Evolutionary conservation across 2,113 vertebrate genomes (phyloP), one percentile per base, ranked within the genome.

Genomic region (Paratilapia polleni): DNA sequence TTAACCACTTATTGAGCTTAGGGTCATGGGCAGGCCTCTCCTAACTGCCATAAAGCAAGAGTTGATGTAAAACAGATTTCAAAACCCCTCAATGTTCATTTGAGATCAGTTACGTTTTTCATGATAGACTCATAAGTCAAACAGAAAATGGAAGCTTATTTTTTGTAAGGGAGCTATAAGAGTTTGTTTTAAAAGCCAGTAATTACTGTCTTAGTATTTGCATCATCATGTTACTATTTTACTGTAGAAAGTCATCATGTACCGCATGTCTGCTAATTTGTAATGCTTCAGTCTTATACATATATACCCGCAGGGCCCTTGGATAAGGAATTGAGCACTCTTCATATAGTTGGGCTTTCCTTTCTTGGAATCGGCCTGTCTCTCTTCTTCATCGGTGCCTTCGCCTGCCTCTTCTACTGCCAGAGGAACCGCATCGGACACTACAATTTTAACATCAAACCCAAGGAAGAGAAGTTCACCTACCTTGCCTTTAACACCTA

Each of bases 341-440:
- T 93, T 10, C 78, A 86, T 2, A 13, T 93, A 0, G 52, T 88
- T 1, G 94, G 94, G 38, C 19, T 95, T 57, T 76, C 94, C 82
- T 87, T 92, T n/a, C 91, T 96, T 1, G 96, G 95, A 22, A 8
- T 95, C 0, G 88, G 90, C 4, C 26, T 96, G 76, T 26, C 70
- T 0, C 83, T 95, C 73, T 66, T 89, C 90, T 88, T 94, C 66
- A 43, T 95, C 58, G 2, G 75, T 0, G 86, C 82, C 22, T 89
- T 93, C 7, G 17, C 81, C 47, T 91, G 88, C 70, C 62, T 95
- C 10, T 83, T 95, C 58, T 91, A 88, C 80, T 94, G 87, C 84
- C 95, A 96, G n/a, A 96, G 94, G 77, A 96, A 94, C 54, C 95
- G 94, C 75, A 94, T 96, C 4, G 95, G 95, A 78, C 88, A 93